Base-by-base conservation (phyloP, 2,797 vertebrate species). In the Carduelis carduelis region DNA sequence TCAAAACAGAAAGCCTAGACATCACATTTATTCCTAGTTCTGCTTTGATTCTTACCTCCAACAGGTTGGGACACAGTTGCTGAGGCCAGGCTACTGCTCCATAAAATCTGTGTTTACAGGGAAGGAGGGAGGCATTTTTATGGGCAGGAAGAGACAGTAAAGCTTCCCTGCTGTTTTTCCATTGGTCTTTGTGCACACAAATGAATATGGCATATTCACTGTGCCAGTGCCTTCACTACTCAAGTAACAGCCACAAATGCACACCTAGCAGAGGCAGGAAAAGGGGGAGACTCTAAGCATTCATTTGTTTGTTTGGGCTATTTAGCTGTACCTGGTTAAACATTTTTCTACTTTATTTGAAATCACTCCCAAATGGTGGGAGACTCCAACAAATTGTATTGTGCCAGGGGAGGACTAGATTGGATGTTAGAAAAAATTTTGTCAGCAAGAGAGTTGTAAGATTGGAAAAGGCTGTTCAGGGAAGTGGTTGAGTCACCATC, bases 21-120 rank as follows among this genome's bases (percentile, higher is more conserved):
- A 28, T 14, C 46, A 7, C 5, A 1, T 16, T 57, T 41, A 22
- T 12, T 79, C 52, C 90, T 20, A 16, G 30, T 17, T 60, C 70
- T 39, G 30, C 66, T 61, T 24, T 22, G 20, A 34, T 28, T 85
- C 69, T 23, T 70, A 27, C 26, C n/a, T 57, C 32, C 24, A 41
- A 53, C 0, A 10, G 19, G 22, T 0, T 79, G n/a, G 70, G 34
- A 56, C 3, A 2, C 11, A 9, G 21, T 39, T 76, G 7, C 74
- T 27, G 4, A n/a, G 35, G 39, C 24, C 77, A 41, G 23, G 53
- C 41, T 47, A 24, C 55, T 32, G 72, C 39, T 74, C 44, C 24
- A 19, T 16, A 39, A 79, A 61, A 53, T 7, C 59, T 32, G 17
- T 49, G 19, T 49, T 75, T 65, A n/a, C 39, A 61, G 39, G 19